Evolutionary conservation across 2,888 invertebrate genomes (phyloP), one percentile per base, ranked within the genome.

Genomic region (Brachyopa scutellaris): DNA sequence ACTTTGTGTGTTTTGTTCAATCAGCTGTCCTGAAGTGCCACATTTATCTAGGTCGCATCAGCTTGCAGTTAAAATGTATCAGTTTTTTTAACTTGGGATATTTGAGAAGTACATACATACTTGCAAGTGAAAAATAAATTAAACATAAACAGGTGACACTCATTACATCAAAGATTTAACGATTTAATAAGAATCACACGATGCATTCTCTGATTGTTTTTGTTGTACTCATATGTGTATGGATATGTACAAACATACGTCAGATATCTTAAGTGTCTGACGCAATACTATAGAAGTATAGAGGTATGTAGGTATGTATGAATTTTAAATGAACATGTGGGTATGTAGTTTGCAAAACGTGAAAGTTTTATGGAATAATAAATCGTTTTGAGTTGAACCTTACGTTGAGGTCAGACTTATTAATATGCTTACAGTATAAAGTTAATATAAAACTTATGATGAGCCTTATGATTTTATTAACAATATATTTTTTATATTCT

Each of bases 21-120:
- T 61, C 70, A 59, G 36, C 47, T 69, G 69, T 49, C 15, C n/a
- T 59, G n/a, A n/a, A 31, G 19, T 21, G 7, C 9, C 36, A 57
- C 19, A 36, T 57, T 17, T 19, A 49, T 40, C 19, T 31, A 49
- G 59, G 59, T 61, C 70, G 33, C 31, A 59, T 57, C 38, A 31
- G 29, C 38, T 70, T 70, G 33, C 59, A 49, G 51, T 61, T 51
- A 29, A 26, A 49, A 17, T 11, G n/a, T 36, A 6, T 5, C n/a
- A 36, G n/a, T 9, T 15, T 9, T 8, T 13, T 13, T 21, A 49
- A n/a, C 23, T 11, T 13, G 13, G 1, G 9, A 49, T 15, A 29
- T 8, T 29, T 49, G 3, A 29, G 11, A 36, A 23, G 4, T n/a
- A n/a, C n/a, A n/a, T n/a, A n/a, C n/a, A n/a, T n/a, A n/a, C n/a